phyloP scores from a whole-genome alignment of 2,888 invertebrate species.

The Amphipyra berbera region DNA sequence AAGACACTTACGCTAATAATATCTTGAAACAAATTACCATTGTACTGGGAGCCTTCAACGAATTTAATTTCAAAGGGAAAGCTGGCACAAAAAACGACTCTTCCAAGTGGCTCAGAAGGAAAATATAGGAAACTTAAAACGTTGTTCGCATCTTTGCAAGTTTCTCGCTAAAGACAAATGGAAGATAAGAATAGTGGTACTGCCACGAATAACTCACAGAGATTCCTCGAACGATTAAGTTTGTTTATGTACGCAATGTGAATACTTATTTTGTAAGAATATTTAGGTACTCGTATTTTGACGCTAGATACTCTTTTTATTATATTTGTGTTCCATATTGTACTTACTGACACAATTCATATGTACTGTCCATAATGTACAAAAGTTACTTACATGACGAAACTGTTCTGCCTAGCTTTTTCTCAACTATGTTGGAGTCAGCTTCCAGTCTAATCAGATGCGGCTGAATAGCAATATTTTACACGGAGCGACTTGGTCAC shows the following conservation, averaged over 20 bases:
- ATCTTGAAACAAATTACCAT: conserved; percentile 31
- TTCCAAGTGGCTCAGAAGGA: conserved; percentile 23
- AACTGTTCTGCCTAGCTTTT: no score
- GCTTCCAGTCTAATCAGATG: no score
- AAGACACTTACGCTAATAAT: conserved; percentile 5
- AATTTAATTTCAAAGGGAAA: conserved; percentile 40
- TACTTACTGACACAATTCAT: no score
- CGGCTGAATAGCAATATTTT: no score
- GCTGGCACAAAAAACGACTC: conserved; percentile 13
- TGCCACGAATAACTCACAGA: conserved; percentile 15
- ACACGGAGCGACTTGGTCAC: no score
- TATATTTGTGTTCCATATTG: no score
- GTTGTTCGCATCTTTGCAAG: conserved; percentile 32
- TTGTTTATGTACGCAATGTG: conserved; percentile 15
- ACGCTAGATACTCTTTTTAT: no score
- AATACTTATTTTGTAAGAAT: not conserved
- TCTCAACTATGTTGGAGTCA: no score
- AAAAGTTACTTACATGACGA: no score
- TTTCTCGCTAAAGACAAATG: conserved; percentile 40
- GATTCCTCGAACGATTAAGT: conserved; percentile 15
- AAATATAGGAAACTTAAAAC: conserved; percentile 45
- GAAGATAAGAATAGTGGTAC: conserved; percentile 25
- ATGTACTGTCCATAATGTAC: no score
- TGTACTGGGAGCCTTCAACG: conserved; percentile 30
- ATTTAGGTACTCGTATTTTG: not conserved